A percentile compares a stretch with the other conserved stretches of the same genome.
Conservation (phyloP, 2,113 vertebrate species). For the Oncorhynchus clarkii region DNA sequence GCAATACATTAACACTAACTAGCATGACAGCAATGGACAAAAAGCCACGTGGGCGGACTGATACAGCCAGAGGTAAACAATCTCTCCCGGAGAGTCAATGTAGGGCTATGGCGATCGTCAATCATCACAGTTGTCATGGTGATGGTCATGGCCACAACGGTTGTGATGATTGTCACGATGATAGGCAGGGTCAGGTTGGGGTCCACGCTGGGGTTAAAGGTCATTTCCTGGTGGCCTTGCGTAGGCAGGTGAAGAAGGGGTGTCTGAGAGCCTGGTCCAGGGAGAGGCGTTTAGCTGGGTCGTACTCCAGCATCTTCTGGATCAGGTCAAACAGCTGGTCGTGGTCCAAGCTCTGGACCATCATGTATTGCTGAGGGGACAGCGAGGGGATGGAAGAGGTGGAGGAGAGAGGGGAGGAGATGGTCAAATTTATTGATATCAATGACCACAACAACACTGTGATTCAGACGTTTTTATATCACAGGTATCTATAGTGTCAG, state of each 20-base stretch:
- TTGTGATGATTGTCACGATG: background rate
- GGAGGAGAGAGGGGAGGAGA: too few relatives aligned
- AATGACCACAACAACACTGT: background rate
- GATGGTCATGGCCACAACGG: conserved; percentile 6
- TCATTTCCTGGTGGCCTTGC: conserved; percentile 65
- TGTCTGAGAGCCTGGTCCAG: conserved; percentile 89
- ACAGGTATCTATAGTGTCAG: background rate
- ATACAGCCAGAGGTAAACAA: conserved; percentile 82
- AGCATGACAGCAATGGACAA: background rate
- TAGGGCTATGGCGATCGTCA: conserved; percentile 8
- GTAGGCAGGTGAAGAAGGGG: conserved; percentile 83
- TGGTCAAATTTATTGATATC: background rate
- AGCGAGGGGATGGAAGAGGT: background rate
- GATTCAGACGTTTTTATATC: background rate
- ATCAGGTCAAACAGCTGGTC: conserved; percentile 90
- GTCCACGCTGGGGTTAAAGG: background rate
- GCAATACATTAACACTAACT: conserved; percentile 15
- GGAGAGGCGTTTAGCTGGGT: conserved; percentile 86
- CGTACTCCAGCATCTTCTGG: conserved; percentile 91
- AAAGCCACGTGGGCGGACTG: conserved; percentile 74
- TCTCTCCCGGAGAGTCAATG: conserved; percentile 78
- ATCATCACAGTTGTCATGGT: conserved; percentile 4
- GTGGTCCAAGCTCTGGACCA: conserved; percentile 82
- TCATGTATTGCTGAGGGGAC: conserved; percentile 84
- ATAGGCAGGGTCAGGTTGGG: conserved; percentile 4